Percentiles rank a stretch among this genome's conserved stretches.
Conservation (phyloP, 1,140 invertebrate genomes). For the Phocides pigmalion region DNA sequence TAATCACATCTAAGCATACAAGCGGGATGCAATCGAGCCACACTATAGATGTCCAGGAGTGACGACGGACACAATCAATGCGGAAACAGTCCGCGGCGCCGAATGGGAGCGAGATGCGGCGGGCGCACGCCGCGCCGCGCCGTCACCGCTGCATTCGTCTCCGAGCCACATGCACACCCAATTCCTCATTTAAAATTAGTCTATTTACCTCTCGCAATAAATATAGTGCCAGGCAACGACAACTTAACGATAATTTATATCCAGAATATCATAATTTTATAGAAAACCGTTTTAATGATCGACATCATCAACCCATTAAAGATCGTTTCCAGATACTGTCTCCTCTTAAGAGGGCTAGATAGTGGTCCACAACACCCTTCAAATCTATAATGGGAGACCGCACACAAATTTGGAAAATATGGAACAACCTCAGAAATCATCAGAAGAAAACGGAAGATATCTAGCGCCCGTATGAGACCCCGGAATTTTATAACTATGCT, state of each 20-base stretch:
- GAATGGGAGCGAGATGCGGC: slow-evolving; percentile 73
- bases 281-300: too few species aligned
- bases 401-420: too few species aligned
- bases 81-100: slow-evolving; percentile 61
- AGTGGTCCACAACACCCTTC: too few species aligned
- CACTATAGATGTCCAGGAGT: slow-evolving; percentile 66
- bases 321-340: too few species aligned
- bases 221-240: not conserved
- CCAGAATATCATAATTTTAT: too few species aligned
- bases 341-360: too few species aligned
- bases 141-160: slow-evolving; percentile 75
- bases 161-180: slow-evolving; percentile 50
- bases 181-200: slow-evolving; percentile 55
- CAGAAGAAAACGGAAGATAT: too few species aligned
- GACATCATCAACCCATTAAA: too few species aligned
- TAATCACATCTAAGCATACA: slow-evolving; percentile 15
- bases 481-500: too few species aligned
- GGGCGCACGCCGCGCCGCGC: slow-evolving; percentile 50
- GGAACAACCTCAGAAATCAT: too few species aligned
- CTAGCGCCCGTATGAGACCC: too few species aligned
- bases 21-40: slow-evolving; percentile 36
- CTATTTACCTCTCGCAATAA: slow-evolving; percentile 36
- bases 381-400: too few species aligned
- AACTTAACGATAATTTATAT: not conserved
- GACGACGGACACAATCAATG: slow-evolving; percentile 71